A percentile compares a stretch with the other conserved stretches of the same genome.
Conservation (phyloP, 2,113 vertebrate species). For the Corvus hawaiiensis region DNA sequence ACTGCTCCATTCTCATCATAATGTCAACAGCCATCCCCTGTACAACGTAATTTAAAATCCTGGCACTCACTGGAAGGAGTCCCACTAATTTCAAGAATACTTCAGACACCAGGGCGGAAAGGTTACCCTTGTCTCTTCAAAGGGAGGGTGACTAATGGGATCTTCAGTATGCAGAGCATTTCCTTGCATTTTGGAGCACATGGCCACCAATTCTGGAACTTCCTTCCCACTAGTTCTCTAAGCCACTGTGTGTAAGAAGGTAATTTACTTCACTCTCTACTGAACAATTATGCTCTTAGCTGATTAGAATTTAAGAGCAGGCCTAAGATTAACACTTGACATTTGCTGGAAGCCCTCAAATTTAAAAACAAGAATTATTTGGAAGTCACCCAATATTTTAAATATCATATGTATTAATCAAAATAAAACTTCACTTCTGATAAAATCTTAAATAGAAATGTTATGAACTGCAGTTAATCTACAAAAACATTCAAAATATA, state of each 20-base stretch:
- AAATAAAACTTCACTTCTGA: not conserved
- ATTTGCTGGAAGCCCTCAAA: slow-evolving; percentile 45
- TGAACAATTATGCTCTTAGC: slow-evolving; percentile 52
- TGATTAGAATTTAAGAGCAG: slow-evolving; percentile 51
- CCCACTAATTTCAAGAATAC: not conserved
- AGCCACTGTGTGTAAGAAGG: not conserved
- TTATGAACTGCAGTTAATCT: not conserved
- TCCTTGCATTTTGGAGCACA: not conserved
- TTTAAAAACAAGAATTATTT: slow-evolving; percentile 21
- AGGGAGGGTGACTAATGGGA: not conserved
- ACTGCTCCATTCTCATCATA: not conserved
- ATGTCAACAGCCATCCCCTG: not conserved
- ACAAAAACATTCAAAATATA: not conserved
- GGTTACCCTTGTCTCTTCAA: not conserved
- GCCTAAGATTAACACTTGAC: slow-evolving; percentile 57
- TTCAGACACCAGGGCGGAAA: not conserved
- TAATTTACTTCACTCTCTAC: slow-evolving; percentile 21
- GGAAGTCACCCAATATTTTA: slow-evolving; percentile 25
- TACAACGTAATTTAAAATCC: not conserved
- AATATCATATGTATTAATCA: slow-evolving; percentile 10
- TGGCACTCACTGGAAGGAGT: not conserved
- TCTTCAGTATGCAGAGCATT: fast-evolving
- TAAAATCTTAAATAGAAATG: not conserved
- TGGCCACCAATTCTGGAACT: not conserved
- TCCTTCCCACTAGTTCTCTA: not conserved